Base-by-base conservation (phyloP, 2,888 invertebrate species). In the Choristoneura rosaceana region DNA sequence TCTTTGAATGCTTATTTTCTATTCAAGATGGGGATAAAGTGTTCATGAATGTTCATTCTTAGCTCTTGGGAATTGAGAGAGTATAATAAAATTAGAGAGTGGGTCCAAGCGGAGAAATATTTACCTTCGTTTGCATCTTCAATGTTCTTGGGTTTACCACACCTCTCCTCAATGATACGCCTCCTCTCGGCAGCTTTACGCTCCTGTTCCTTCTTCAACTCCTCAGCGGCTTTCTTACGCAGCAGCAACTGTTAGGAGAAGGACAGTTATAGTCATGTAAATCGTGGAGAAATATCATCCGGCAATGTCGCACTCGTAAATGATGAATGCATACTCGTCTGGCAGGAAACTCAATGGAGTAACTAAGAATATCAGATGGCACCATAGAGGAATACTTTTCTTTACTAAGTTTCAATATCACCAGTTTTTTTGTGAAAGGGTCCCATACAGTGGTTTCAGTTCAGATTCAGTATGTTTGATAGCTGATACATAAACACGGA, bases 161-260 rank as follows among this genome's bases (percentile, higher is more conserved):
- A 98, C 90, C 99, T 96, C 93, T 99, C 98, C 90, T 98, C 98
- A 92, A 99, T 98, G 95, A 98, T 98, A 90, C 98, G 97, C 95
- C 99, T 98, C 93, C 99, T 97, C 94, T 99, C 99, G 80, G 99
- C 98, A 74, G 99, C 99, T 95, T 99, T 99, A 91, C 98, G 97
- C 95, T 99, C 98, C 95, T 99, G 99, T 95, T 99, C 99, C 94
- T 99, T 99, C 96, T 99, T 99, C 95, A 99, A 95, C 95, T 99
- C 99, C 94, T 99, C 99, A 84, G 99, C 99, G 92, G 99, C 99
- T 96, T 99, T 99, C 95, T 99, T 99, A 97, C 99, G 99, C 95
- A 99, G 96, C 96, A 99, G 96, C 96, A 99, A 97, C 99, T 99
- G 85, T 84, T 76, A 69, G n/a, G 41, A 47, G 43, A 14, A 55